phyloP scores from a whole-genome alignment of 2,113 vertebrate species.

The Lepisosteus oculatus region DNA sequence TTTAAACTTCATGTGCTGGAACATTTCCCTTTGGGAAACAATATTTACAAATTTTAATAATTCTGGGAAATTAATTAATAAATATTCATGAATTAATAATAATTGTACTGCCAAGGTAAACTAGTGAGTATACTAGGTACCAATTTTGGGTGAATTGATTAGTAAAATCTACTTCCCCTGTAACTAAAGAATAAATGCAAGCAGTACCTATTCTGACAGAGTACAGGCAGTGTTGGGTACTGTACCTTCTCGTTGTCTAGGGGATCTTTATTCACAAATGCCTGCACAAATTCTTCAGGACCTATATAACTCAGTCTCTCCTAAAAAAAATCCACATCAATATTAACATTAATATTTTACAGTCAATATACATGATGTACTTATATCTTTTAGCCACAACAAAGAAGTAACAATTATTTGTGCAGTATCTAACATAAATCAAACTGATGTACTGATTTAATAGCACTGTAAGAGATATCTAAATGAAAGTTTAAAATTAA shows the following conservation, averaged over 20 bases:
- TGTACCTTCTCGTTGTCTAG: slow-evolving; percentile 84
- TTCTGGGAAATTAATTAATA: too few species aligned
- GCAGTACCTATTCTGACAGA: not conserved
- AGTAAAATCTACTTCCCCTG: not conserved
- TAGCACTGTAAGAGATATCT: too few species aligned
- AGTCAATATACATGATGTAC: not conserved
- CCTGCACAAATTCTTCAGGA: slow-evolving; percentile 92
- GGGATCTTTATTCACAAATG: slow-evolving; percentile 84
- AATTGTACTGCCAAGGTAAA: too few species aligned
- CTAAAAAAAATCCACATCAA: slow-evolving; percentile 51
- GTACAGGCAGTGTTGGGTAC: slow-evolving; percentile 19
- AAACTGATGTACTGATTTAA: too few species aligned
- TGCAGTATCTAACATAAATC: too few species aligned
- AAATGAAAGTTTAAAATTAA: not conserved
- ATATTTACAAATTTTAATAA: too few species aligned
- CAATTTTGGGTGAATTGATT: too few species aligned
- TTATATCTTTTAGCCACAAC: not conserved
- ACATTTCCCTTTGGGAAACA: too few species aligned
- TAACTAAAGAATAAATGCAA: not conserved
- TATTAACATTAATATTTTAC: not conserved
- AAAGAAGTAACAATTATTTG: too few species aligned
- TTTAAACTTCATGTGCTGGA: too few species aligned
- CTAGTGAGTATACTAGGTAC: too few species aligned
- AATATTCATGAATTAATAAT: too few species aligned
- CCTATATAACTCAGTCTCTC: slow-evolving; percentile 92